Base-by-base conservation (phyloP, 2,888 invertebrate species). In the Eretmocerus hayati region DNA sequence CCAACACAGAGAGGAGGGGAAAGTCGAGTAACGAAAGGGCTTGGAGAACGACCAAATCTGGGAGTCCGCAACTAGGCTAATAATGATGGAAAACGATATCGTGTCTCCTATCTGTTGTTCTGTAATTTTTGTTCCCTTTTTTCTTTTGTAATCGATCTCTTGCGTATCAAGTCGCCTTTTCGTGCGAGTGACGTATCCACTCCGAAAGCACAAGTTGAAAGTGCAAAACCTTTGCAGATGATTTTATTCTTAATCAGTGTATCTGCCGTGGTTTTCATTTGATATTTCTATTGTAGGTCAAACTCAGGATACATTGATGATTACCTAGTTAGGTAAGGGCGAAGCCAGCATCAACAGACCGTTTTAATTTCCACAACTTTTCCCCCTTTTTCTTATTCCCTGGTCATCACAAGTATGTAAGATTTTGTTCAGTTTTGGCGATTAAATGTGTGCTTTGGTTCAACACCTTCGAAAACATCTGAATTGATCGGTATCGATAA, bases 211-310 rank as follows among this genome's bases (percentile, higher is more conserved):
- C 41, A 50, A 52, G 16, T 11, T 32, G n/a, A 43, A 53, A 50
- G 46, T 53, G 50, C 50, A 46, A 48, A 38, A 45, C 35, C 45
- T 48, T 46, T 50, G 43, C n/a, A n/a, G n/a, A n/a, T n/a, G n/a
- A n/a, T n/a, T 60, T 64, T 65, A 62, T 62, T 60, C 64, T 65
- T 59, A 59, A 58, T 61, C 56, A 54, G 58, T 61, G 59, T 64
- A 63, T 61, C 56, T 59, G 59, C 55, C n/a, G n/a, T n/a, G n/a
- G 58, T 55, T 56, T 62, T 66, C 62, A 65, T 66, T 70, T 68
- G 60, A 65, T 66, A 68, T 63, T 63, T 63, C 60, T 65, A 64
- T 65, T 62, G 57, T 67, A 69, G 63, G 56, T 60, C 63, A 65
- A 58, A n/a, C n/a, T n/a, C n/a, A n/a, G n/a, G n/a, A 60, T 66